phyloP scores from a whole-genome alignment of 2,797 vertebrate species.

The Aselliscus stoliczkanus region DNA sequence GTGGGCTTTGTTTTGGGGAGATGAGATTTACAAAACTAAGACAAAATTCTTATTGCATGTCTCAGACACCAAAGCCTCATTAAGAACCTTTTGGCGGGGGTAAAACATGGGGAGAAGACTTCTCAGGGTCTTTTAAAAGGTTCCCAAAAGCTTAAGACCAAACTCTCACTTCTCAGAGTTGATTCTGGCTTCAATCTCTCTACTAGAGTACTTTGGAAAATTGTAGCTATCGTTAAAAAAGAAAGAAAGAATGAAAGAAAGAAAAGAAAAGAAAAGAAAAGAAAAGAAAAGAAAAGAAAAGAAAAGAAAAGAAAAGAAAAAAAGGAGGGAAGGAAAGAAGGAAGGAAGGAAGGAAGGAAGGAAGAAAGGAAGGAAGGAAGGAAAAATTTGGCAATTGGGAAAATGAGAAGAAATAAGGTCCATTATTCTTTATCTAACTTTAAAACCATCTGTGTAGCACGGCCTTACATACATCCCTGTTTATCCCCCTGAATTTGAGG shows the following conservation, averaged over 20 bases:
- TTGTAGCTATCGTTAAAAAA: background rate
- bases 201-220: background rate
- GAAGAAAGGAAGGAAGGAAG: too few relatives aligned
- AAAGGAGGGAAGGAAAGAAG: too few relatives aligned
- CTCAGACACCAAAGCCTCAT: background rate
- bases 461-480: fast-evolving
- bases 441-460: background rate
- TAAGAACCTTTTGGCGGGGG: background rate
- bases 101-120: background rate
- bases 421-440: background rate
- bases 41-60: background rate
- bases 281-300: too few relatives aligned
- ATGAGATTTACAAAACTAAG: background rate
- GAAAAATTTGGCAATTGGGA: background rate
- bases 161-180: background rate
- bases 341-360: too few relatives aligned
- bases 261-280: too few relatives aligned
- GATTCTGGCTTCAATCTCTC: background rate
- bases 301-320: too few relatives aligned
- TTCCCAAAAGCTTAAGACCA: background rate
- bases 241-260: too few relatives aligned
- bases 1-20: background rate
- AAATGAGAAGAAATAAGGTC: background rate
- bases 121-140: background rate
- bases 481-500: fast-evolving